phyloP scores from a whole-genome alignment of 2,113 vertebrate genomes.

The Cynoglossus semilaevis region DNA sequence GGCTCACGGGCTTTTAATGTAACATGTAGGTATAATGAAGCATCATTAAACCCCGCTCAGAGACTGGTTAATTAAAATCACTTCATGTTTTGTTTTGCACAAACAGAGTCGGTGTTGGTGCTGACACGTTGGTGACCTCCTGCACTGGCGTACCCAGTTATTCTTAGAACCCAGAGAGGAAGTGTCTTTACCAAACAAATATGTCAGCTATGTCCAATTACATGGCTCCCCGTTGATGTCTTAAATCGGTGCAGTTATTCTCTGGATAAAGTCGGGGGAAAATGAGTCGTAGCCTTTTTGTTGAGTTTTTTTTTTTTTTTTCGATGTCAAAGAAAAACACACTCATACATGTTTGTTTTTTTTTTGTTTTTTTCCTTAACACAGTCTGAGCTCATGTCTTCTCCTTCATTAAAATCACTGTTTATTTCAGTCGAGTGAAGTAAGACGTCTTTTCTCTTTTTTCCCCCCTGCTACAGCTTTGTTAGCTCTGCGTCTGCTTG shows the following conservation, averaged over 20 bases:
- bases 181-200: constrained; percentile 59
- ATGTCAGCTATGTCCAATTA: constrained; percentile 60
- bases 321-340: constrained; percentile 40
- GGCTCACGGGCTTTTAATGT: constrained; percentile 26
- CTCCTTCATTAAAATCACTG: constrained; percentile 33
- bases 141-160: constrained; percentile 8
- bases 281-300: not conserved
- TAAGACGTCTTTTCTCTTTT: constrained; percentile 25
- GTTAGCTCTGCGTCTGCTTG: constrained; percentile 46
- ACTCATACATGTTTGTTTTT: not conserved
- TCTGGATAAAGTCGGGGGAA: constrained; percentile 10
- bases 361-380: constrained; percentile 4
- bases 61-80: constrained; percentile 23
- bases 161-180: constrained; percentile 37
- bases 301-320: constrained; percentile 25
- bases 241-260: constrained; percentile 7
- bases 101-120: constrained; percentile 22
- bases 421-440: constrained; percentile 44
- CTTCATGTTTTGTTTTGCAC: constrained; percentile 32
- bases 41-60: constrained; percentile 29
- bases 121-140: constrained; percentile 42
- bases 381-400: constrained; percentile 27
- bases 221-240: not conserved
- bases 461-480: constrained; percentile 25
- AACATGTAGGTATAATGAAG: constrained; percentile 36